Conservation (phyloP, 2,113 vertebrate genomes). For the Rallus limicola region DNA sequence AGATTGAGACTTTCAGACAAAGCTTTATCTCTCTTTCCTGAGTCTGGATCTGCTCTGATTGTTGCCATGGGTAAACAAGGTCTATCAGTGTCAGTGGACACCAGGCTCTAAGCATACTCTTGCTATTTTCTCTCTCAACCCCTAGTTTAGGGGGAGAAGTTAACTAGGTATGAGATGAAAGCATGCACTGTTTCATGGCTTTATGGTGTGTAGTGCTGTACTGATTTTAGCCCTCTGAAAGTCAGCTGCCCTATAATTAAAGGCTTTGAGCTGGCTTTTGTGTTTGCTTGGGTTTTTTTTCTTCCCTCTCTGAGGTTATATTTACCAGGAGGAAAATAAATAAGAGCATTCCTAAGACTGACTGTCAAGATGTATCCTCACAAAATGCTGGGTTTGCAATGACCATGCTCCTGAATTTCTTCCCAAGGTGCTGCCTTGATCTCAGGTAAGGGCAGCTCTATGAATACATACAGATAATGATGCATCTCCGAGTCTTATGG, state of each 20-base stretch:
- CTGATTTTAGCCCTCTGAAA: not conserved
- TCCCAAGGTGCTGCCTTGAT: not conserved
- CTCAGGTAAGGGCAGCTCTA: not conserved
- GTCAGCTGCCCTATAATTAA: constrained; percentile 14
- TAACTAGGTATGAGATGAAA: not conserved
- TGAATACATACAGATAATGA: not conserved
- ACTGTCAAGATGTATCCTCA: not conserved
- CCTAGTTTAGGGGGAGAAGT: not conserved
- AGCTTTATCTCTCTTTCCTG: not conserved
- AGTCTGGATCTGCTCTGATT: not conserved
- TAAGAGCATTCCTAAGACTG: not conserved
- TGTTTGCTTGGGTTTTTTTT: not conserved
- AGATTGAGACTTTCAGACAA: too few species aligned
- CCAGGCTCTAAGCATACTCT: not conserved
- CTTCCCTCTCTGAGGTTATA: not conserved
- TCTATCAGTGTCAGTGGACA: accelerated
- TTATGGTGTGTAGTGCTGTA: not conserved
- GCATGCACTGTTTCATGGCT: accelerated
- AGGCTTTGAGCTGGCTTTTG: not conserved
- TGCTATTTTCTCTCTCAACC: not conserved
- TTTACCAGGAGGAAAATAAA: not conserved
- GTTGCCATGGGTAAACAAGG: not conserved
- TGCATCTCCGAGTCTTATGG: not conserved
- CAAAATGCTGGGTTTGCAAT: not conserved
- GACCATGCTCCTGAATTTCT: not conserved